Evolutionary conservation across 2,888 invertebrate species (phyloP), one percentile per base, ranked within the genome.

Genomic region (Drosophila algonquin): DNA sequence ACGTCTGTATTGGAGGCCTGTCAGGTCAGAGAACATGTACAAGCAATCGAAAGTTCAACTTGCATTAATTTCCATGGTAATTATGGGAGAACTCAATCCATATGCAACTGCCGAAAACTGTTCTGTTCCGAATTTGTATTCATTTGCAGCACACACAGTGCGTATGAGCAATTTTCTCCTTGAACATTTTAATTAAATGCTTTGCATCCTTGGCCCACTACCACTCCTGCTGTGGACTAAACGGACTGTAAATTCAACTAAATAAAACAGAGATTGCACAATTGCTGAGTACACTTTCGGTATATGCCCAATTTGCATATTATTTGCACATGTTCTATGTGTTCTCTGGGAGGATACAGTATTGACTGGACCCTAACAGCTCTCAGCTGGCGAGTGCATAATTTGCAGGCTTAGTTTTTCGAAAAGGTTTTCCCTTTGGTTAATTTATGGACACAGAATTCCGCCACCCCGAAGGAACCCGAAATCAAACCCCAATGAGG

Each of bases 301-400:
- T 40, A 30, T 55, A 65, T 12, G 48, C 16, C n/a, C 52, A 44
- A 44, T 65, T 63, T 63, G 65, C 64, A 63, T 63, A 55, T 64
- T 18, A 44, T 50, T 56, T 21, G 7, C 12, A 7, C 54, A 18
- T 45, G 55, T 50, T 44, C 18, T 48, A 10, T 45, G 55, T 50
- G 27, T 14, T 48, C 18, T 48, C 18, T 35, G 48, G 30, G 10
- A 10, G 24, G 30, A 8, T 8, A 30, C 30, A 30, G 30, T 8
- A 30, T 8, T 7, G 30, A 30, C 30, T 2, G 40, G 7, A n/a
- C 12, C 12, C 35, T 40, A 35, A 12, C 16, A 45, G 32, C 14
- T 48, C 14, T 24, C 54, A 40, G 18, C 44, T 16, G 63, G 67
- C 48, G 45, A 46, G 47, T 64, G 67, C 67, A 67, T 57, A 67